Evolutionary conservation across 2,888 invertebrate genomes (phyloP), one percentile per base, ranked within the genome.

Genomic region (Ryuthela nishihirai): DNA sequence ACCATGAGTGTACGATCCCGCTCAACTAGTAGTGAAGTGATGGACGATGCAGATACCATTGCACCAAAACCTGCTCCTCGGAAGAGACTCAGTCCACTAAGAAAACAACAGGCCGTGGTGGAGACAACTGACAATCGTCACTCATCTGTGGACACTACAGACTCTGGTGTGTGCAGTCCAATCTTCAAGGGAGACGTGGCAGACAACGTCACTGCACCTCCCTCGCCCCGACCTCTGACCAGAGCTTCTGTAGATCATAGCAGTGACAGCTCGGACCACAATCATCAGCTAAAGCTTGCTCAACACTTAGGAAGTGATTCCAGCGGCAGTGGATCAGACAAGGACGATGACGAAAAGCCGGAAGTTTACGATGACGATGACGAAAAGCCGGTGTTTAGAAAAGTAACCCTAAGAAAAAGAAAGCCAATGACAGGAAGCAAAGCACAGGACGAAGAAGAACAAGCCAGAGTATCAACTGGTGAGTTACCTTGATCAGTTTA

Each of bases 361-460:
- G 23, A 49, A 20, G n/a, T n/a, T 1, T 46, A 82, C 9, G 71
- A 81, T 43, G 82, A 82, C 64, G 81, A 83, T 5, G n/a, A n/a
- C n/a, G n/a, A n/a, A n/a, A n/a, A n/a, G n/a, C 80, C 81, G 2
- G 81, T 83, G 9, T 84, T 84, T 68, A 77, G 79, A 66, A 81
- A 83, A 72, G 83, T 83, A 53, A 81, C 82, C 58, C 81, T 83
- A 26, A 78, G 82, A 69, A 77, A 82, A 69, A 75, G 82, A 66
- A 65, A 67, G 21, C 17, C 54, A 26, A 24, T 10, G 5, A 18
- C 54, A 24, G 39, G 20, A n/a, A 5, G 41, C 12, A 49, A 36
- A 29, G 2, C 35, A 17, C 7, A 38, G 3, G 46, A 52, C 24
- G 45, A 50, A 15, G 52, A 58, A 12, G 9, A 38, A 2, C 24